Conservation (phyloP, 1,140 invertebrate genomes). For the Leptinotarsa lineolata region DNA sequence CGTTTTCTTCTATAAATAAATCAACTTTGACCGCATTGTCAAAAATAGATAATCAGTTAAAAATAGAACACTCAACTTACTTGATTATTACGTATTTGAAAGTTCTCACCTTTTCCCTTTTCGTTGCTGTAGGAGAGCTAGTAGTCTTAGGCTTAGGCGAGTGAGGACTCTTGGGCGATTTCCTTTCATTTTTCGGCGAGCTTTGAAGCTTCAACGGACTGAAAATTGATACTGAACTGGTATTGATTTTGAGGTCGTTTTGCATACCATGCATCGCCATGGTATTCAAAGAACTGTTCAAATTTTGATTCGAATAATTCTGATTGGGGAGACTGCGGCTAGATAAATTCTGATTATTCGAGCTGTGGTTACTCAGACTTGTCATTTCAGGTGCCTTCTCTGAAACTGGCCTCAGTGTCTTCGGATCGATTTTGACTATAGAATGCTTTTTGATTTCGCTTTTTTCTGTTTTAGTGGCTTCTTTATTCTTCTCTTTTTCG, state of each 20-base stretch:
- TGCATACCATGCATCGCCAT: slow-evolving; percentile 36
- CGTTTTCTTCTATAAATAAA: too few relatives aligned
- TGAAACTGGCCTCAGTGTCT: slow-evolving; percentile 64
- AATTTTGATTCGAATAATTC: slow-evolving; percentile 45
- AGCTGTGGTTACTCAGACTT: slow-evolving; percentile 51
- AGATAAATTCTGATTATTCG: slow-evolving; percentile 32
- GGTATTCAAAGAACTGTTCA: neutral
- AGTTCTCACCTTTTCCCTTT: slow-evolving; percentile 43
- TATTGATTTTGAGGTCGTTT: slow-evolving; percentile 51
- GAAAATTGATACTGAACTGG: slow-evolving; percentile 52
- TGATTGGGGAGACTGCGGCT: slow-evolving; percentile 45
- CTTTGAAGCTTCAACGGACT: slow-evolving; percentile 53
- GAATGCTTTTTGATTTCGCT: slow-evolving; percentile 50
- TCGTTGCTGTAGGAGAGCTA: slow-evolving; percentile 38
- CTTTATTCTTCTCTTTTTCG: slow-evolving; percentile 49
- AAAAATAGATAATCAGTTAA: too few relatives aligned
- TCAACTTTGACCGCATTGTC: too few relatives aligned
- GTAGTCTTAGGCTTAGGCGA: slow-evolving; percentile 40
- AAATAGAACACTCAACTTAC: neutral
- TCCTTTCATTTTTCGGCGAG: slow-evolving; percentile 49
- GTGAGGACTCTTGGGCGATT: slow-evolving; percentile 52
- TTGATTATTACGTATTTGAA: neutral
- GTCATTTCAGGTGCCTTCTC: slow-evolving; percentile 58
- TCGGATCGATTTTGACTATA: slow-evolving; percentile 67
- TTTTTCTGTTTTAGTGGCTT: slow-evolving; percentile 33